Percentiles rank a stretch among this genome's conserved stretches.
Evolutionary conservation across 2,113 vertebrate genomes (phyloP).

Genomic region (Catharus bicknelli): DNA sequence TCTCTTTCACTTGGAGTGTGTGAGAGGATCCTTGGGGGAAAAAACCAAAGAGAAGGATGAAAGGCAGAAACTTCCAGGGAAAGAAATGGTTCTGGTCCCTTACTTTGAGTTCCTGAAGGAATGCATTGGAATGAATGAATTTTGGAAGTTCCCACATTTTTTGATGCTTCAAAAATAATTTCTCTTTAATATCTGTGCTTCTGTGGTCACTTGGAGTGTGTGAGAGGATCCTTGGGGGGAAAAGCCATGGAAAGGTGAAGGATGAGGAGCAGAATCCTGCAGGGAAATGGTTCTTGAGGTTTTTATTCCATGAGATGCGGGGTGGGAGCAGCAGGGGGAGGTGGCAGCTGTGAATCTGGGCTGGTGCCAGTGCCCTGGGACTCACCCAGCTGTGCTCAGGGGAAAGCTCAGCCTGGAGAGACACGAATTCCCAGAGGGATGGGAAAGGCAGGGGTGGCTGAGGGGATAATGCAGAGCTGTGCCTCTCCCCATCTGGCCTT

Average conservation of each 20-base stretch:
- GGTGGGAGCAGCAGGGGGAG: neutral
- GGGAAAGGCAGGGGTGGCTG: neutral
- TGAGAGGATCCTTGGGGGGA: neutral
- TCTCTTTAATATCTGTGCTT: neutral
- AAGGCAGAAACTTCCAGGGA: neutral
- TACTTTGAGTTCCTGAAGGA: too few relatives aligned
- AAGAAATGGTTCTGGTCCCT: neutral
- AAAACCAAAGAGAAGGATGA: neutral
- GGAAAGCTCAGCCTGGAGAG: neutral
- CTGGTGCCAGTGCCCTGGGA: rapidly evolving
- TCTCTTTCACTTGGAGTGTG: too few relatives aligned
- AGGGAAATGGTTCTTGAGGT: neutral
- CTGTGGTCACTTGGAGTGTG: neutral
- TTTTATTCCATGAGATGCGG: rapidly evolving
- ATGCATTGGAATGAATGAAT: neutral
- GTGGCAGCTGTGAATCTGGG: neutral
- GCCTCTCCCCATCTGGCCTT: neutral
- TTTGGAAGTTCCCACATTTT: neutral
- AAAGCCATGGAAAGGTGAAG: neutral
- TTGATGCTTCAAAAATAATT: too few relatives aligned
- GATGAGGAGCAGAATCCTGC: neutral
- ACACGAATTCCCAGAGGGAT: neutral
- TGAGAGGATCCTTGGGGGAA: neutral
- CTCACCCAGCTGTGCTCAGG: neutral
- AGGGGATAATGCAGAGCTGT: neutral